Percentiles rank a stretch among this genome's conserved stretches.
Conservation (phyloP, 2,113 vertebrate species). For the Ramphastos sulfuratus region DNA sequence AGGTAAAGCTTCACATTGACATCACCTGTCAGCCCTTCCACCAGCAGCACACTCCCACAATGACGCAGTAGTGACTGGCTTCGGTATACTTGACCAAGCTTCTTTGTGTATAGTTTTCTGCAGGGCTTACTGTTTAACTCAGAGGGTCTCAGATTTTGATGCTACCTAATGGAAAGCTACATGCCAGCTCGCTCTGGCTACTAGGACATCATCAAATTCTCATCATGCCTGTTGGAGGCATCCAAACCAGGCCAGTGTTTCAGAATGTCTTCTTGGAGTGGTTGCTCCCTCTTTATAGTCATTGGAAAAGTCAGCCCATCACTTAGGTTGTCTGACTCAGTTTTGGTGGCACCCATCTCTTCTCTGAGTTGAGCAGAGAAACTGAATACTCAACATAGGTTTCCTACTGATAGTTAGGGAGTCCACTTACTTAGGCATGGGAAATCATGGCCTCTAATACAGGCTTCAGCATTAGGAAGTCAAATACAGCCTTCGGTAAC, state of each 20-base stretch:
- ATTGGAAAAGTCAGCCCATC: neutral
- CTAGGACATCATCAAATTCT: neutral
- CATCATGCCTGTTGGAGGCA: neutral
- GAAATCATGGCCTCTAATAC: neutral
- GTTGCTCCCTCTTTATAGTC: neutral
- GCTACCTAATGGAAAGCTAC: neutral
- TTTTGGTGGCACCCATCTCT: neutral
- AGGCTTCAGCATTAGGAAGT: neutral
- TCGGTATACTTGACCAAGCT: neutral
- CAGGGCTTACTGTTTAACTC: neutral
- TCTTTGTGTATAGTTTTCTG: neutral
- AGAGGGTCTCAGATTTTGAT: neutral
- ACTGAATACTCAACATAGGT: neutral
- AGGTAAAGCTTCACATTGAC: neutral
- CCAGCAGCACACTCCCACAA: fast-evolving
- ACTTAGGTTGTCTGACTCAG: neutral
- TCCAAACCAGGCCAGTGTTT: neutral
- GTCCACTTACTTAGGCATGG: neutral
- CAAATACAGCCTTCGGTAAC: neutral
- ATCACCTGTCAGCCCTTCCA: neutral
- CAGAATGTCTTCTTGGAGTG: neutral
- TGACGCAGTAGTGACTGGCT: fast-evolving
- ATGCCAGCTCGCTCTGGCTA: fast-evolving
- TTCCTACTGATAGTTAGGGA: neutral
- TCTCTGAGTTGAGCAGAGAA: neutral